A percentile compares a stretch with the other conserved stretches of the same genome.
phyloP scores from a whole-genome alignment of 2,113 vertebrate genomes.

The Hirundichthys speculiger region DNA sequence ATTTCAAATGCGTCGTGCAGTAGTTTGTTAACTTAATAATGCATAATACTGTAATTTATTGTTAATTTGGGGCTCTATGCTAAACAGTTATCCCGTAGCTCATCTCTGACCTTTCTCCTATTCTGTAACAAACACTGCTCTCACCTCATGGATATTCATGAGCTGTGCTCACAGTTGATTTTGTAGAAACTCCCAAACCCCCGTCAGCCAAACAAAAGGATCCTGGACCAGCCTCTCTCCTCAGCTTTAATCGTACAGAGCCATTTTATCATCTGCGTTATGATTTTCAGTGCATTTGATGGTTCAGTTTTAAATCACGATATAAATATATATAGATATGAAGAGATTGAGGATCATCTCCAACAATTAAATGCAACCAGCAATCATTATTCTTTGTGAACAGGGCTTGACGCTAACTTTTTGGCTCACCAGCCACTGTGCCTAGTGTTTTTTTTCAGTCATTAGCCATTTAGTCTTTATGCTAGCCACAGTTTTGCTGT shows the following conservation, averaged over 20 bases:
- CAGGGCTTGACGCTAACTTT: too few relatives aligned
- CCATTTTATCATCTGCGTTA: background rate
- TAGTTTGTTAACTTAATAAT: conserved; percentile 9
- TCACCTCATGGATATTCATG: conserved; percentile 46
- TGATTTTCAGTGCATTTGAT: background rate
- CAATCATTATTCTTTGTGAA: too few relatives aligned
- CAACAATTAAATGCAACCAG: too few relatives aligned
- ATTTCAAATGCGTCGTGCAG: conserved; percentile 54
- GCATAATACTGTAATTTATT: conserved; percentile 39
- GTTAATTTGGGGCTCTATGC: conserved; percentile 39
- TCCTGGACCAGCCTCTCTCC: background rate
- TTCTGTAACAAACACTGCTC: background rate
- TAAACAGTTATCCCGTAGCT: conserved; percentile 5
- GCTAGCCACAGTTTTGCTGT: too few relatives aligned
- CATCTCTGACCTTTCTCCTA: conserved; percentile 23
- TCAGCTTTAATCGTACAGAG: background rate
- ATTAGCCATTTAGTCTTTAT: too few relatives aligned
- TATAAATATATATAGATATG: too few relatives aligned
- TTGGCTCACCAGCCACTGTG: too few relatives aligned
- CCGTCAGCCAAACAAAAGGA: conserved; percentile 5
- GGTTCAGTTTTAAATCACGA: too few relatives aligned
- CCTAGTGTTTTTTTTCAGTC: too few relatives aligned
- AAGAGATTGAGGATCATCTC: too few relatives aligned
- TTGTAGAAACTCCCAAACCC: conserved; percentile 8
- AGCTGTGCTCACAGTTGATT: background rate